Percentiles rank a stretch among this genome's conserved stretches.
These are phyloP conservation scores for Acanthopleura granulata DNA, from an alignment of 2,888 invertebrate genomes.

Conservation along the genomic window DNA sequence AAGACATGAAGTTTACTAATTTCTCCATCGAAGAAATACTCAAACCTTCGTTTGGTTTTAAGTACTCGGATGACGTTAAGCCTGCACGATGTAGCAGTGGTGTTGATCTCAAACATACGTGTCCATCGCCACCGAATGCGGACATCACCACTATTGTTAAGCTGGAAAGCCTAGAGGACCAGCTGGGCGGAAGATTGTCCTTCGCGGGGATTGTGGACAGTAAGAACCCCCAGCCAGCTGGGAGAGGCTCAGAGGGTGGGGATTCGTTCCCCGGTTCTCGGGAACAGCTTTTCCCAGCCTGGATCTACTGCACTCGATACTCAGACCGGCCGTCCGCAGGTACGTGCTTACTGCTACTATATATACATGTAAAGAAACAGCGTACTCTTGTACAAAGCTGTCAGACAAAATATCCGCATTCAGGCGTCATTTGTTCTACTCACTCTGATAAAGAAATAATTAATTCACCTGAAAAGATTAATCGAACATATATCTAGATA, in stretches of 20 bases:
- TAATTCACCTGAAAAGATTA: no score
- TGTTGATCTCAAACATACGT: not conserved
- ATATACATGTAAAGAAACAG: no score
- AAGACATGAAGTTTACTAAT: slow-evolving; percentile 26
- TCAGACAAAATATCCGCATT: no score
- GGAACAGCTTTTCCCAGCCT: slow-evolving; percentile 2
- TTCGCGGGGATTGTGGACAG: not conserved
- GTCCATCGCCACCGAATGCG: not conserved
- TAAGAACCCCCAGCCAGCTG: not conserved
- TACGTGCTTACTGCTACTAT: not conserved
- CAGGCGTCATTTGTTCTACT: no score
- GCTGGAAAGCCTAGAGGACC: not conserved
- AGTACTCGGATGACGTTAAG: not conserved
- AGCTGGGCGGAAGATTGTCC: not conserved
- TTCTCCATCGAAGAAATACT: slow-evolving; percentile 36
- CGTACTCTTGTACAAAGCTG: no score
- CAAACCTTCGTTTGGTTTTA: slow-evolving; percentile 29
- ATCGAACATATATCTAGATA: no score
- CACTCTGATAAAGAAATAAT: no score
- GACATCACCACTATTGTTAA: not conserved
- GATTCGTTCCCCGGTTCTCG: not conserved
- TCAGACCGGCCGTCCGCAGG: not conserved
- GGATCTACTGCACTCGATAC: not conserved
- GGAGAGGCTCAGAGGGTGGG: not conserved
- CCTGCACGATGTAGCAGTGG: not conserved